Evolutionary conservation across 2,888 invertebrate species (phyloP), one percentile per base, ranked within the genome.

Genomic region (Tiliacea citrago): DNA sequence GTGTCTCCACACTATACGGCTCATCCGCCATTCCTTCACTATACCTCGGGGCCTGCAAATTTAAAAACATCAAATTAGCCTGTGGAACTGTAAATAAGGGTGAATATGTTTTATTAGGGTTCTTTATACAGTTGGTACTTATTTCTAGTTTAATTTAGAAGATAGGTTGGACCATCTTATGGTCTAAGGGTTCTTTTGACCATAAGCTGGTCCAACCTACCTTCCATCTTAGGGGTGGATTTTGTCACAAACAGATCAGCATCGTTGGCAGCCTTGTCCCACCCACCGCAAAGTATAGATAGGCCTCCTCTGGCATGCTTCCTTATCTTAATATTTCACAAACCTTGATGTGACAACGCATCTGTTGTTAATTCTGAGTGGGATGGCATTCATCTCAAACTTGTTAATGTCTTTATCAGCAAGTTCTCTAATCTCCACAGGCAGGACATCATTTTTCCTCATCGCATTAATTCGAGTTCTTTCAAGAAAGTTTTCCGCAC

Each of bases 1-100:
- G 90, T 98, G 97, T 80, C 99, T 97, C 97, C 98, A 99, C 9
- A 99, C 97, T 82, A 99, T 98, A 90, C 99, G 97, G 90, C 99
- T 99, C 77, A 99, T 92, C 69, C 99, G 97, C 98, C 98, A 99
- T 72, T 98, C 97, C 66, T 96, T 93, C 0, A 99, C 98, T 79
- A 97, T 97, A 81, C 99, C 99, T 80, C 98, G 96, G 0, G 98
- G 97, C 85, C 99, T 96, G 91, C 74, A 94, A 92, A 70, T 75
- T 77, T 75, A 78, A 74, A n/a, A 62, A 47, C 24, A 55, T 47
- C 18, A 21, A 60, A 18, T 63, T 5, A 55, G 18, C 18, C 16
- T 47, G 8, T 21, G 16, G 0, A 61, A 21, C 10, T 45, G 10
- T 16, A 58, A 35, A 49, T 66, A 66, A 29, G 24, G 49, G 13